Evolutionary conservation across 2,797 vertebrate species (phyloP), one percentile per base, ranked within the genome.

Genomic region (Tadarida brasiliensis): DNA sequence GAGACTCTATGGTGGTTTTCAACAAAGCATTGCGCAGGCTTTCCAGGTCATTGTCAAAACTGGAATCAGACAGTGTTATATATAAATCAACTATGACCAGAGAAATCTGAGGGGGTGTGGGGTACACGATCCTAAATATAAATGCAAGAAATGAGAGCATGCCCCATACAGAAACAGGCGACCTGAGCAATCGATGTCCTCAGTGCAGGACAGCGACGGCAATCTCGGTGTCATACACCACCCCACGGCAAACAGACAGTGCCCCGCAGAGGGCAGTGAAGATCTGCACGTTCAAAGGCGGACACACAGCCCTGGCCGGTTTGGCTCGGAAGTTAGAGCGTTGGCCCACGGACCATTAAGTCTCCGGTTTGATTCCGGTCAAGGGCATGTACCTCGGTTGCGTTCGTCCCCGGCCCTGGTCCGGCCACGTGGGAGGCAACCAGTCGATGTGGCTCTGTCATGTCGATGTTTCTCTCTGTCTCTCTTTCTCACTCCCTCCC

Each of bases 1-100:
- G 94, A 0, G 98, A 97, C 51, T 99, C 99, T 95, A 99, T 98
- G 76, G 98, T 99, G n/a, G 99, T 99, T 98, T 99, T 99, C 90
- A 99, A 97, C 92, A 99, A 98, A 6, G 99, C 98, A 0, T 98
- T 98, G 89, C 98, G 99, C 68, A 99, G 98, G 97, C 98, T 99
- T 98, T 99, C 99, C 44, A 99, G 98, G 91, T 99, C 99, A 30
- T 97, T 99, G 97, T 99, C 99, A 97, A 99, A 98, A 97, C 99
- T 99, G 96, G 78, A 93, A 97, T 22, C 96, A 47, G 39, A 77
- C 1, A 96, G 39, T 87, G 49, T 96, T 95, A 94, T 1, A 89
- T 0, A 86, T 7, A 92, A 87, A 33, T 11, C 76, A 0, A 17
- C 74, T 11, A n/a, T 4, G 56, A 89, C 90, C 17, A 67, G 26